Conservation (phyloP, 2,797 vertebrate genomes). For the Anguilla pacifica region DNA sequence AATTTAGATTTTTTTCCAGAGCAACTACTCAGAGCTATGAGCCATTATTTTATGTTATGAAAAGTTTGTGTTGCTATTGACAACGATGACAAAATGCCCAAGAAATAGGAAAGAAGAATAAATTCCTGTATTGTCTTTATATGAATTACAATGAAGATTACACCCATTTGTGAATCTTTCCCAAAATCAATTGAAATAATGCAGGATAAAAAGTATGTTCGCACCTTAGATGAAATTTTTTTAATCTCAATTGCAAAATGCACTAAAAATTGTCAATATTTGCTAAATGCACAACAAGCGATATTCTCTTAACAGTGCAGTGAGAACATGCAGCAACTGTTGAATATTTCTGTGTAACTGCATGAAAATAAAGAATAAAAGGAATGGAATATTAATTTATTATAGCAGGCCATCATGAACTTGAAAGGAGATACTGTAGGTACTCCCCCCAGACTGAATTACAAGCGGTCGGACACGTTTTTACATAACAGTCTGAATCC, state of each 20-base stretch:
- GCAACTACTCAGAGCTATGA: no score
- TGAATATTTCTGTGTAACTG: neutral
- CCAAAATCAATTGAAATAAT: neutral
- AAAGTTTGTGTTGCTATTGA: neutral
- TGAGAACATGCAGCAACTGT: no score
- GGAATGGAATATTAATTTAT: neutral
- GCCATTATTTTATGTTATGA: neutral
- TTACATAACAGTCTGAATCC: conserved; percentile 1
- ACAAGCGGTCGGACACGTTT: neutral
- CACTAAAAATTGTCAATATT: neutral
- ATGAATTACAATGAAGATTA: neutral
- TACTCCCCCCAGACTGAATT: neutral
- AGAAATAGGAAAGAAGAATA: neutral
- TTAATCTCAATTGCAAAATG: neutral
- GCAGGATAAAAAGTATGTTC: no score
- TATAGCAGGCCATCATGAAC: neutral
- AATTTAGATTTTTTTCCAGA: no score
- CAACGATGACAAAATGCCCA: neutral
- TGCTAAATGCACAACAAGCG: no score
- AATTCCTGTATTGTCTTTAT: neutral
- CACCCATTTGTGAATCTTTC: neutral
- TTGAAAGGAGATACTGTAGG: neutral
- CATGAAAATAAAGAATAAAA: neutral
- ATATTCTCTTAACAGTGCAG: no score
- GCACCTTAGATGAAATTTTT: neutral